Base-by-base conservation (phyloP, 2,888 invertebrate species). In the Pseudeuparius sepicola region DNA sequence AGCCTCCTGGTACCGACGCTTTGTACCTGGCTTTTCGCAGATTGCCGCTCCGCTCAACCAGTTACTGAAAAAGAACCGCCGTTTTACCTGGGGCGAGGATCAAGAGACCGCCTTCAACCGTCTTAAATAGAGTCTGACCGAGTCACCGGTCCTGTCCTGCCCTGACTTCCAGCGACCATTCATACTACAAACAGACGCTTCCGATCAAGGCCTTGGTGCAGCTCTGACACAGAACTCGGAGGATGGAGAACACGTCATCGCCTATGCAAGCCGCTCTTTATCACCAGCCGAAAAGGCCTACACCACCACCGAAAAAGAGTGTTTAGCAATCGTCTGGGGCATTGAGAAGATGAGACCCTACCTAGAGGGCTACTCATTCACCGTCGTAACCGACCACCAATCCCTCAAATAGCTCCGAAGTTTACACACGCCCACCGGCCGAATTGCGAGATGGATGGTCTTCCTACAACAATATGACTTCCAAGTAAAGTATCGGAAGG, bases 1-100 rank as follows among this genome's bases (percentile, higher is more conserved):
- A 12, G 43, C 42, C 3, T 45, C 46, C 1, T 60, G 52, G 51
- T 61, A 54, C 36, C 18, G 45, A 5, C 26, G 41, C n/a, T 51
- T 51, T 24, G 20, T 51, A 6, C 36, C 26, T 9, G 9, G 17
- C n/a, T 37, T 37, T 14, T 32, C 37, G 2, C 14, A 37, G 11
- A 20, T 32, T 6, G 38, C 29, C 3, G 28, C 28, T 6, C 24
- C 37, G 4, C 18, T 37, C n/a, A 2, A n/a, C n/a, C n/a, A n/a
- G n/a, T 14, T 37, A 14, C 25, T 37, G 2, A 14, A 17, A 9
- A 37, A 37, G 14, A 11, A 17, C 1, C 24, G 29, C 9, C 23
- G 24, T 2, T 37, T 27, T 23, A 15, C n/a, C 3, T 37, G 38
- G 38, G 10, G n/a, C 12, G 2, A 2, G 1, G 23, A 34, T 1